Evolutionary conservation across 2,797 vertebrate species (phyloP), one percentile per base, ranked within the genome.

Genomic region (Dryobates pubescens): DNA sequence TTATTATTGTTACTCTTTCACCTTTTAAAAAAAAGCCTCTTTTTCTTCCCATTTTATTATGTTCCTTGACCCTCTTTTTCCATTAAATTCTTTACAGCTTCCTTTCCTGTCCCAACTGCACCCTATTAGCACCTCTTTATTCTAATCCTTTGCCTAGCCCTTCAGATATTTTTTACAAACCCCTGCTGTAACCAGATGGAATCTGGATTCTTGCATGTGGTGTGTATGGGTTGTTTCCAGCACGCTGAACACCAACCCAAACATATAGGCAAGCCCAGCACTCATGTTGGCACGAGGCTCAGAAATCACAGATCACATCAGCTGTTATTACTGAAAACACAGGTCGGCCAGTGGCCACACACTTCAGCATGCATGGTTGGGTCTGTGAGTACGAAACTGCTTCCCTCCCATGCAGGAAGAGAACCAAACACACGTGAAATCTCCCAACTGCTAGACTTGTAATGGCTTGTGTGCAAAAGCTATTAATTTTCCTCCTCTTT

Each of bases 61-160:
- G 94, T 96, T 95, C 96, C 92, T 96, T 77, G 86, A 89, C 93
- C 93, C 83, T 96, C 92, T 97, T 96, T 96, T 96, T 96, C 96
- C 96, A 91, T 73, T 85, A 85, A 95, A 89, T 95, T 96, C 93
- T 95, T 78, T 62, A 93, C 92, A 95, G 93, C 94, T 97, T 96
- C 94, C 96, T 97, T 95, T 95, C 91, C 96, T 96, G 95, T 97
- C 96, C 95, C 96, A 94, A 82, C 85, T 94, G 93, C 88, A 95
- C 85, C 51, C 94, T 95, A 93, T 97, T 97, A 96, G 96, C 97
- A 96, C 97, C 97, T 97, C 97, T 97, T 97, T 97, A 97, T 96
- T 97, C 94, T 96, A 95, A 96, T 96, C 96, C 95, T 85, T 87
- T 87, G 86, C 95, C 95, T 93, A 84, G 76, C 91, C 94, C 91